Base-by-base conservation (phyloP, 2,797 vertebrate species). In the Karalla daura region DNA sequence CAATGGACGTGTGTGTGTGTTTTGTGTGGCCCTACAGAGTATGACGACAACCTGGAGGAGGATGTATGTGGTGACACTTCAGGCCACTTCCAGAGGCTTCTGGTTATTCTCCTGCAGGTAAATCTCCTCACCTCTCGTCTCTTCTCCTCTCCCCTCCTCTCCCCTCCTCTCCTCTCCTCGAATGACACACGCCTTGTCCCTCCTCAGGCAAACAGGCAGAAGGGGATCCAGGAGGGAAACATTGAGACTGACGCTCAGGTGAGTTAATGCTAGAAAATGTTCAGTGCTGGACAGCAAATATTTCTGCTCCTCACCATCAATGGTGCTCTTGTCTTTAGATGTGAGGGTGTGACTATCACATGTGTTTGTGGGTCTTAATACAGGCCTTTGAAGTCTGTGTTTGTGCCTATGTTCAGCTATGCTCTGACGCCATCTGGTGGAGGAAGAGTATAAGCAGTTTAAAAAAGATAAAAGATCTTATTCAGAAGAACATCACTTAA, bases 71-170 rank as follows among this genome's bases (percentile, higher is more conserved):
- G 95, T 11, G 98, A 99, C 55, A 97, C 96, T 1, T 94, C 94
- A 15, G 98, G 98, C n/a, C 92, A 92, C 85, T 99, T 97, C 86
- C 90, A 96, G 89, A 95, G 96, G 64, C 91, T 99, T 93, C 74
- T 99, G 87, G 96, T 99, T 63, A 94, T 98, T 77, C 92, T 99
- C 69, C 91, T 98, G 45, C 98, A 99, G 96, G 97, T 98, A 79
- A 5, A 15, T 43, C 28, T 50, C 15, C 33, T 36, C 10, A 20
- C 23, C 10, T 25, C 2, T 14, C 2, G 1, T 10, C 5, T 17
- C 11, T 7, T 45, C 23, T 27, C 15, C 3, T 33, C 18, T 40
- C 10, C 0, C 5, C 15, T 25, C 10, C 7, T 33, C 23, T 44
- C 40, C 17, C 23, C 15, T n/a, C 10, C 9, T 50, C 23, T 27